A percentile compares a stretch with the other conserved stretches of the same genome.
Conservation (phyloP, 2,113 vertebrate genomes). For the Coptodon bakossiorum region DNA sequence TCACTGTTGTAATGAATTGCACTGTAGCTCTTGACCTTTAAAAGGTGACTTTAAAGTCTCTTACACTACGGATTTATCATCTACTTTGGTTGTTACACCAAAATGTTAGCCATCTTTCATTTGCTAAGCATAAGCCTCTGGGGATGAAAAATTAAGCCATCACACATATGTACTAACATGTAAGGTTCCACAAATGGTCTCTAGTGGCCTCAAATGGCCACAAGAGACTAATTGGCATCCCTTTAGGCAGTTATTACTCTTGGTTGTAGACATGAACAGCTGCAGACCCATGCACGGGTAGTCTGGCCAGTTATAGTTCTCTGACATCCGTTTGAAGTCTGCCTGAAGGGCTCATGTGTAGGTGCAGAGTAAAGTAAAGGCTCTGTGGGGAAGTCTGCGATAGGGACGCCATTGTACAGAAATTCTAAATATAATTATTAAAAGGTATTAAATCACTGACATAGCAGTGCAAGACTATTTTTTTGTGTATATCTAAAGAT, state of each 20-base stretch:
- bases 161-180: background rate
- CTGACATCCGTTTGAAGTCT: background rate
- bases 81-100: background rate
- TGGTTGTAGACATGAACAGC: background rate
- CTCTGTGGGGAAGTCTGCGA: background rate
- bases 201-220: background rate
- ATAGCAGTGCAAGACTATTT: background rate
- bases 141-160: background rate
- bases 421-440: background rate
- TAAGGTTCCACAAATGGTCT: background rate
- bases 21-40: background rate
- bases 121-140: background rate
- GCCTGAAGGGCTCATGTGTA: background rate
- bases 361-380: background rate
- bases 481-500: background rate
- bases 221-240: background rate
- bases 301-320: background rate
- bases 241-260: background rate
- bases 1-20: background rate
- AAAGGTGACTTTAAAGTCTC: background rate
- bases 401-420: background rate
- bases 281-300: background rate
- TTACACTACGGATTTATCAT: background rate
- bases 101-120: background rate
- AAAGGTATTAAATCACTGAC: background rate